Base-by-base conservation (phyloP, 2,113 vertebrate genomes). In the Chaetodon auriga region DNA sequence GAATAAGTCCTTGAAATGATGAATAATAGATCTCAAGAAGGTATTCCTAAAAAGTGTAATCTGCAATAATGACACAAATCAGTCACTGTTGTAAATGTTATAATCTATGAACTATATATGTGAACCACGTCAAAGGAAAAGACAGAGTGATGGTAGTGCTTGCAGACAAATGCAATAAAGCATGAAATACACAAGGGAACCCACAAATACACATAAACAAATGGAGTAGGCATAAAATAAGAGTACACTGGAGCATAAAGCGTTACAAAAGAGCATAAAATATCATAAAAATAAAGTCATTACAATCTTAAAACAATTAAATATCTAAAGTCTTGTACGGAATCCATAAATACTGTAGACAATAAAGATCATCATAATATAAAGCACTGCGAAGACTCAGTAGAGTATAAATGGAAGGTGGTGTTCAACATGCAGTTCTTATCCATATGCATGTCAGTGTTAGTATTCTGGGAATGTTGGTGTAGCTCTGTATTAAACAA, bases 201-300 rank as follows among this genome's bases (percentile, higher is more conserved):
- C 43, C 16, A 58, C 66, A 65, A 43, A 83, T 36, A 68, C 55
- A 78, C 12, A 65, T 3, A 46, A 60, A 30, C 7, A 30, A 45
- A 65, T n/a, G 14, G 10, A 23, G 53, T 35, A 16, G 1, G 36
- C 55, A 62, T 61, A 9, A 30, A 14, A 62, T 36, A 36, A 19
- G 6, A 53, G 49, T 19, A 43, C 36, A 57, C 7, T 38, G 35
- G 18, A 60, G 30, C 3, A 64, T 43, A n/a, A 62, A 69, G 30
- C 51, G 43, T 49, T 61, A 23, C 3, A 48, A 62, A 18, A 60
- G 1, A 30, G 14, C n/a, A 18, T n/a, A 48, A 21, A 45, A 58
- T 19, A 41, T 14, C 38, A 45, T 45, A n/a, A 58, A 18, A 58
- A 21, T 3, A 30, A 36, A 68, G 19, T 58, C 7, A 36, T 41